Conservation (phyloP, 2,888 invertebrate species). For the Herminia tarsipennalis region DNA sequence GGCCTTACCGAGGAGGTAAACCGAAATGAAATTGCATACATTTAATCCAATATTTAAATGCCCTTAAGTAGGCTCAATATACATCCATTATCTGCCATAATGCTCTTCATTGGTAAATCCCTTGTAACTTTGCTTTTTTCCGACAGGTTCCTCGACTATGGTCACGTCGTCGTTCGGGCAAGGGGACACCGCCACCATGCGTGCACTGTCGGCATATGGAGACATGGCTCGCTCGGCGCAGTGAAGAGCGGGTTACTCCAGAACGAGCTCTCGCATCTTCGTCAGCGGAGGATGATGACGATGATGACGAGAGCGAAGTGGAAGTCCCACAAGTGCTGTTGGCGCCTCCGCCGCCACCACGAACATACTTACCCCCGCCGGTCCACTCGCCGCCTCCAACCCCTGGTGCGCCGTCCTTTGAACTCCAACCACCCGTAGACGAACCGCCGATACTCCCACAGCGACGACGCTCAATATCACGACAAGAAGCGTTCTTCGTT, state of each 20-base stretch:
- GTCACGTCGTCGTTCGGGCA: constrained; percentile 87
- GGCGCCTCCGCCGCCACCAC: constrained; percentile 84
- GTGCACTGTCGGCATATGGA: constrained; percentile 92
- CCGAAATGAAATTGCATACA: no score
- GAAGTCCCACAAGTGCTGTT: constrained; percentile 87
- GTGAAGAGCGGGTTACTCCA: constrained; percentile 73
- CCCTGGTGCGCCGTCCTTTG: constrained; percentile 84
- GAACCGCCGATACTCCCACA: constrained; percentile 75
- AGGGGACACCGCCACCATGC: constrained; percentile 89
- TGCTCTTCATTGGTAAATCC: no score
- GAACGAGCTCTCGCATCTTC: constrained; percentile 69
- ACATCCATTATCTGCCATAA: no score
- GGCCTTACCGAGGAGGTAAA: no score
- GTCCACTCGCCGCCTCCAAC: constrained; percentile 83
- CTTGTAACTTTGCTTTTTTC: constrained; percentile 11
- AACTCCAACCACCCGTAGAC: constrained; percentile 83
- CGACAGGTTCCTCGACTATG: constrained; percentile 87
- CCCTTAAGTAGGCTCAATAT: no score
- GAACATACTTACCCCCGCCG: constrained; percentile 62
- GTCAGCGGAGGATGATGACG: constrained; percentile 79
- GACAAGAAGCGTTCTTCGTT: constrained; percentile 93
- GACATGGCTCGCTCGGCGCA: constrained; percentile 87
- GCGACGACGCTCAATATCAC: constrained; percentile 90
- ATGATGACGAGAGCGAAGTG: constrained; percentile 81
- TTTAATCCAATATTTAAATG: no score